Evolutionary conservation across 2,797 vertebrate species (phyloP), one percentile per base, ranked within the genome.

Genomic region (Nasua narica): DNA sequence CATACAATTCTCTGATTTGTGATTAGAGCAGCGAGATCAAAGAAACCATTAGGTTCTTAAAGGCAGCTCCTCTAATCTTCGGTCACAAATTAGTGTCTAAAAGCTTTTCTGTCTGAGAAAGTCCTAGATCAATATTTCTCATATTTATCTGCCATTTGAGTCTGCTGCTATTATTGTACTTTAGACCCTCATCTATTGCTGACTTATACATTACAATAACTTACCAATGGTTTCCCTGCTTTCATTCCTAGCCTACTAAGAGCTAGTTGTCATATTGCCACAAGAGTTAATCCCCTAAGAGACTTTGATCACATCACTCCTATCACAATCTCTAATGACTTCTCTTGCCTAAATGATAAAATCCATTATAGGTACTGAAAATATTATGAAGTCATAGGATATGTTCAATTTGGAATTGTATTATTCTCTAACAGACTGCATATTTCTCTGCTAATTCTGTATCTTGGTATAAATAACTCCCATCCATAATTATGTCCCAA

Each of bases 11-110:
- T 70, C 58, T 96, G 89, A 82, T 93, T 60, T 87, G 48, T 12
- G 13, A 95, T 97, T 92, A 95, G 46, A 94, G 23, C 27, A 54
- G 83, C 5, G 7, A 78, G 32, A 86, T 85, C 8, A 93, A 86
- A 95, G 46, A 78, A 79, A 29, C 16, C 13, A 83, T 58, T 87
- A 74, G 27, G 2, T 48, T 97, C 60, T 69, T 69, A 93, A 46
- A 43, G 48, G 25, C 2, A 81, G 11, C 25, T 83, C 67, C 35
- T 86, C 70, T 88, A 90, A 94, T 94, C 89, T 86, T 84, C 27
- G 91, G 78, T 90, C 52, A 88, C 43, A 93, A 7, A 8, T 58
- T 94, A 25, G 14, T 91, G 69, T 62, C 29, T 85, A 94, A 94
- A 91, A 81, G 43, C 23, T 84, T 78, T 87, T 52, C 58, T 77